Base-by-base conservation (phyloP, 2,113 vertebrate species). In the Perca fluviatilis region DNA sequence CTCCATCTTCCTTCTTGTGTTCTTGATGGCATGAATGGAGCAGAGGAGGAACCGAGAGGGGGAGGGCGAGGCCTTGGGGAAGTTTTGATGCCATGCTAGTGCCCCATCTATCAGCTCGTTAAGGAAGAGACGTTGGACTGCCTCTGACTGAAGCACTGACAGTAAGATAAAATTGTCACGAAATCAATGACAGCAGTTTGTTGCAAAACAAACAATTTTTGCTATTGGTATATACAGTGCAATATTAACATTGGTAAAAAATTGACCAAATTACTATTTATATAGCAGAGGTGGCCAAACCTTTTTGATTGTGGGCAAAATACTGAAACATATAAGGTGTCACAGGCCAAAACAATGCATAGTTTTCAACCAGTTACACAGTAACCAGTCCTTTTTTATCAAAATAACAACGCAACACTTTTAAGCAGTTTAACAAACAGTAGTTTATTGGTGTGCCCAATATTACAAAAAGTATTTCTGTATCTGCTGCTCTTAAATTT, bases 1-100 rank as follows among this genome's bases (percentile, higher is more conserved):
- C 87, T 99, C 98, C 98, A 99, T 99, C 88, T 97, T 99, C 78
- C 98, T 95, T 0, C 98, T 97, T 0, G 94, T 92, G 80, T 99
- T 99, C 23, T 96, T 96, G 89, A 99, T 98, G 89, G 97, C 97
- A 0, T 99, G 96, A 69, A 94, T 86, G 1, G 96, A 98, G 81
- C 96, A 93, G 4, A 88, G 91, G 85, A 94, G 91, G 73, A 36
- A n/a, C 14, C 1, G 47, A 0, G 58, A 27, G 50, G 81, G 1
- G 1, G 47, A 4, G 5, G 61, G 46, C 36, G 62, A 0, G 10
- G 18, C 0, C 92, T 93, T 60, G 19, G 89, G 90, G 79, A 15
- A 4, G 64, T 93, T 89, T 56, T 90, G 90, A 79, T 95, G 94
- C 97, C 97, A 97, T 46, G 88, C 75, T 30, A 49, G 36, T 2